phyloP scores from a whole-genome alignment of 2,797 vertebrate genomes.

The Xyrichtys novacula region DNA sequence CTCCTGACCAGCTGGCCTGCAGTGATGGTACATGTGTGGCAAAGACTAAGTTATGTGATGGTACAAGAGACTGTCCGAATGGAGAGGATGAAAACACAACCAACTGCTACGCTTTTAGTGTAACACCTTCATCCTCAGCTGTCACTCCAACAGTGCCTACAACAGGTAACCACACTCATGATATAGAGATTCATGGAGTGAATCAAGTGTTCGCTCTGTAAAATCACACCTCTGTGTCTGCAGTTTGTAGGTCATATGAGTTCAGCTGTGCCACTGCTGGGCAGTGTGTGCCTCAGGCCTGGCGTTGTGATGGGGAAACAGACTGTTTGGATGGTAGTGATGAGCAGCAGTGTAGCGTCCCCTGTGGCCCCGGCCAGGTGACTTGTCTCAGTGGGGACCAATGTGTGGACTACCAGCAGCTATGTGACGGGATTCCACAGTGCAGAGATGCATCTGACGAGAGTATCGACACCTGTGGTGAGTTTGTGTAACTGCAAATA shows the following conservation, averaged over 20 bases:
- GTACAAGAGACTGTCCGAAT: constrained; percentile 80
- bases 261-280: constrained; percentile 82
- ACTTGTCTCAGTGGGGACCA: constrained; percentile 79
- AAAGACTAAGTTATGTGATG: constrained; percentile 81
- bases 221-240: not conserved
- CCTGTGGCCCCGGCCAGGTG: constrained; percentile 79
- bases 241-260: constrained; percentile 84
- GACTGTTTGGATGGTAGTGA: constrained; percentile 90
- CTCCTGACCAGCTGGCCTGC: constrained; percentile 82
- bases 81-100: constrained; percentile 84
- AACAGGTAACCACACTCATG: constrained; percentile 57
- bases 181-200: not conserved
- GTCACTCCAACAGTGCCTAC: constrained; percentile 1
- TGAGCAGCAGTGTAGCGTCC: constrained; percentile 81
- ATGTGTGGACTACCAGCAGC: constrained; percentile 84
- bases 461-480: constrained; percentile 86
- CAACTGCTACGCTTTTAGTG: constrained; percentile 58
- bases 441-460: constrained; percentile 90
- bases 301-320: constrained; percentile 90
- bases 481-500: constrained; percentile 19
- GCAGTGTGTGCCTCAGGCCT: constrained; percentile 87
- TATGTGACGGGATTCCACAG: constrained; percentile 88
- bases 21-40: constrained; percentile 81
- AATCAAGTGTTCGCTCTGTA: not conserved
- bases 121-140: constrained; percentile 21